Evolutionary conservation across 2,888 invertebrate genomes (phyloP).

Genomic region (Sisyra terminalis): DNA sequence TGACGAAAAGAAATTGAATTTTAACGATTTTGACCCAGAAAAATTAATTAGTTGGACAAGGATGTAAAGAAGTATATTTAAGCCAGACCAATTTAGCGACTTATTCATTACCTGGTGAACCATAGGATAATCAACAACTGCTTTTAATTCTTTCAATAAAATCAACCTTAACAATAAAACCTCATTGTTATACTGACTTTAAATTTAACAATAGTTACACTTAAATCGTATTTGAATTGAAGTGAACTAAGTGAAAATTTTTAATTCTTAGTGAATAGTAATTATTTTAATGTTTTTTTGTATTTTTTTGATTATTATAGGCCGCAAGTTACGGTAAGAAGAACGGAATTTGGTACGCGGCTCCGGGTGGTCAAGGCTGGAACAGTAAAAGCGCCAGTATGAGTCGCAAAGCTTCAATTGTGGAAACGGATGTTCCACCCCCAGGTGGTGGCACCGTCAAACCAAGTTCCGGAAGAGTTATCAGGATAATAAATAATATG

Average conservation of each 20-base stretch:
- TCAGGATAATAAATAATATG: constrained; percentile 86
- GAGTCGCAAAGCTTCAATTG: constrained; percentile 69
- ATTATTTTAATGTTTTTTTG: neutral
- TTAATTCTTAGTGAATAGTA: neutral
- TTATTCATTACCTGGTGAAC: too few relatives aligned
- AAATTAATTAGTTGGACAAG: too few relatives aligned
- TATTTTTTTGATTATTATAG: constrained; percentile 27
- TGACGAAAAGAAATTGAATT: neutral
- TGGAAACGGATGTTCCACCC: constrained; percentile 58
- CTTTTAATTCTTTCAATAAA: too few relatives aligned
- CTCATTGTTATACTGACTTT: too few relatives aligned
- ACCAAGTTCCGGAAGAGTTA: constrained; percentile 69
- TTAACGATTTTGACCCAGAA: neutral
- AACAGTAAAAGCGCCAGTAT: constrained; percentile 49
- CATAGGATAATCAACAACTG: too few relatives aligned
- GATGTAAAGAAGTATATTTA: too few relatives aligned
- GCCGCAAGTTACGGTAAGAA: constrained; percentile 83
- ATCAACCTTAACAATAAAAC: too few relatives aligned
- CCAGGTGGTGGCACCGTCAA: constrained; percentile 49
- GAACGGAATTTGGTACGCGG: constrained; percentile 74
- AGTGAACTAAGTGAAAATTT: too few relatives aligned
- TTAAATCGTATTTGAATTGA: too few relatives aligned
- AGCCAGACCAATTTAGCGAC: too few relatives aligned
- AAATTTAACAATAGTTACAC: too few relatives aligned
- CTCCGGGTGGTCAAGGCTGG: constrained; percentile 32